Evolutionary conservation across 2,888 invertebrate genomes (phyloP).

Genomic region (Aradus depressus): DNA sequence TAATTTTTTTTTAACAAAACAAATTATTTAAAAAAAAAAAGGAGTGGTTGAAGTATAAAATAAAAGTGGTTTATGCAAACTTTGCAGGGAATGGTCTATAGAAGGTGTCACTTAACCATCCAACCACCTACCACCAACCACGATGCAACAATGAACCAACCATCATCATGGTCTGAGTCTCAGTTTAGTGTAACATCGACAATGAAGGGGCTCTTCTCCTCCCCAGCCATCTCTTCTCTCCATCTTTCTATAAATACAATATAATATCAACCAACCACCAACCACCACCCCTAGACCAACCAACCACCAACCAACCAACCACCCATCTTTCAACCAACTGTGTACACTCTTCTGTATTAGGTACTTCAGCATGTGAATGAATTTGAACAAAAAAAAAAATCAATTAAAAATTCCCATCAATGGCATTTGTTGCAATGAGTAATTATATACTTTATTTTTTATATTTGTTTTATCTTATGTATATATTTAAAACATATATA

Average conservation of each 20-base stretch:
- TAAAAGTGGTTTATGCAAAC: constrained; percentile 24
- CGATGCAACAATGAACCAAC: too few species aligned
- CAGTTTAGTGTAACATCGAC: constrained; percentile 23
- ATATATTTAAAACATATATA: constrained; percentile 1
- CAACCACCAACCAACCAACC: constrained; percentile 27
- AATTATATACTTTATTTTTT: constrained; percentile 1
- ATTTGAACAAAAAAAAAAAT: constrained; percentile 9
- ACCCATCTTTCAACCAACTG: too few species aligned
- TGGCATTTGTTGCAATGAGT: neutral
- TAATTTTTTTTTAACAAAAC: neutral
- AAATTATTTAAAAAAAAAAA: neutral
- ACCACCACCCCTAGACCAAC: constrained; percentile 28
- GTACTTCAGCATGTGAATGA: constrained; percentile 25
- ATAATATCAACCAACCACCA: constrained; percentile 26
- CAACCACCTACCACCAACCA: constrained; percentile 26
- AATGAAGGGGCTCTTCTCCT: constrained; percentile 27
- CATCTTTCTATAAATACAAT: constrained; percentile 24
- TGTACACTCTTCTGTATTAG: constrained; percentile 25
- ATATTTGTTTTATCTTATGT: constrained; percentile 4
- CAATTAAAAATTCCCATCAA: constrained; percentile 7
- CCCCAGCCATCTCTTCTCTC: constrained; percentile 20
- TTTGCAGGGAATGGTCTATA: constrained; percentile 25
- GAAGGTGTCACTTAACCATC: constrained; percentile 25
- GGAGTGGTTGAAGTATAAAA: neutral
- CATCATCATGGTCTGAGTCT: constrained; percentile 21